A percentile compares a stretch with the other conserved stretches of the same genome.
These are phyloP conservation scores for Campoplex nolae DNA, from an alignment of 2,888 invertebrate species.

Conservation along the genomic window DNA sequence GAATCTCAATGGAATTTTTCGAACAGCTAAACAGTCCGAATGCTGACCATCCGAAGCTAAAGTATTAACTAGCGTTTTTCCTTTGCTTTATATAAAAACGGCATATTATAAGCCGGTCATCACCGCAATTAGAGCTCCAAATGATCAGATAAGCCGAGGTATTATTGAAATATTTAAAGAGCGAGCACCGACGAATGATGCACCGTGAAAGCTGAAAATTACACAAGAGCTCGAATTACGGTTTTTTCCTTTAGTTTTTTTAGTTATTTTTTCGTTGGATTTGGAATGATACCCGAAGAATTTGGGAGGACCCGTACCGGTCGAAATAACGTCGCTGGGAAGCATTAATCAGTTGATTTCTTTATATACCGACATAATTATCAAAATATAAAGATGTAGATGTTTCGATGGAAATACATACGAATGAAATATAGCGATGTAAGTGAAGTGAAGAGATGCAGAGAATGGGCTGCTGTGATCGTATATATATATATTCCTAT, in stretches of 20 bases:
- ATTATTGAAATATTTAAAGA: constrained; percentile 29
- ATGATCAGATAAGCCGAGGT: constrained; percentile 13
- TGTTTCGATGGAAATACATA: neutral
- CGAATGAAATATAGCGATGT: constrained; percentile 5
- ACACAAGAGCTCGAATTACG: neutral
- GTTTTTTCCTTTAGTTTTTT: neutral
- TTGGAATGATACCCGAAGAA: neutral
- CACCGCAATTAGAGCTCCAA: constrained; percentile 3
- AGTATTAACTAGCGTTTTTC: neutral
- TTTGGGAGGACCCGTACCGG: neutral
- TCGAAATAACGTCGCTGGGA: neutral
- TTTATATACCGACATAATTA: constrained; percentile 1
- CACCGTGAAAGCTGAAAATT: constrained; percentile 10
- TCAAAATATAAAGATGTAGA: neutral
- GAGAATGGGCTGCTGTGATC: constrained; percentile 29
- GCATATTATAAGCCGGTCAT: neutral
- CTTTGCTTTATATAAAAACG: neutral
- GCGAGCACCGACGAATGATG: neutral
- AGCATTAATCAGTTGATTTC: constrained; percentile 18
- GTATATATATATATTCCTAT: constrained; percentile 73
- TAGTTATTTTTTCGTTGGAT: neutral
- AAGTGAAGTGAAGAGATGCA: constrained; percentile 11
- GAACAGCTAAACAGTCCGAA: neutral
- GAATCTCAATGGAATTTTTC: neutral
- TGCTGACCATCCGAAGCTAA: neutral